These are phyloP conservation scores for Lucilia sericata DNA, from an alignment of 1,140 invertebrate genomes.

Conservation along the genomic window DNA sequence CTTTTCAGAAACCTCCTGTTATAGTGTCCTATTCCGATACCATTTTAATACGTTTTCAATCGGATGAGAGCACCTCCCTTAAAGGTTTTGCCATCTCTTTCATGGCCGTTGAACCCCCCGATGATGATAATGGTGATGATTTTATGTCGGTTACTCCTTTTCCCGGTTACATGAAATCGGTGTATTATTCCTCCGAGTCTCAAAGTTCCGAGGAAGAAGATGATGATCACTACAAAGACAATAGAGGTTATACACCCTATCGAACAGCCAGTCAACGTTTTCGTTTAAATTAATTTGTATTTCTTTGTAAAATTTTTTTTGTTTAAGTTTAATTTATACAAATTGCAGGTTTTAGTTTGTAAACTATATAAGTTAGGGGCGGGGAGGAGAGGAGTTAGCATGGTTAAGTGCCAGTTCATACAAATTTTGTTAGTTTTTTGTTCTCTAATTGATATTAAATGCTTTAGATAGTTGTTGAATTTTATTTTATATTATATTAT, in stretches of 20 bases:
- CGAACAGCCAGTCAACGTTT: neutral
- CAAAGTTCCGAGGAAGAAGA: conserved; percentile 37
- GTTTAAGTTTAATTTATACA: neutral
- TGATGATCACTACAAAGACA: neutral
- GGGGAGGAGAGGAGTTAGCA: too few relatives aligned
- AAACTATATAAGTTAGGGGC: too few relatives aligned
- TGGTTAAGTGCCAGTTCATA: too few relatives aligned
- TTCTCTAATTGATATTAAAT: conserved; percentile 4
- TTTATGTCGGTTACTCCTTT: conserved; percentile 63
- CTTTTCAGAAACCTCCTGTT: conserved; percentile 82
- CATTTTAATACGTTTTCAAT: conserved; percentile 86
- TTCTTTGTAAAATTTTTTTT: neutral
- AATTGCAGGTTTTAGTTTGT: neutral
- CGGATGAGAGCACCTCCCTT: conserved; percentile 89
- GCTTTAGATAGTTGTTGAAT: conserved; percentile 35
- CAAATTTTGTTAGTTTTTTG: neutral
- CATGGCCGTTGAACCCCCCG: conserved; percentile 75
- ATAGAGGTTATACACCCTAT: neutral
- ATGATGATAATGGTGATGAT: conserved; percentile 58
- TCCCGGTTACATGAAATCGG: conserved; percentile 64
- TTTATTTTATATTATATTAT: conserved; percentile 14
- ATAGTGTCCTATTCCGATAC: conserved; percentile 89
- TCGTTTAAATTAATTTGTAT: conserved; percentile 8
- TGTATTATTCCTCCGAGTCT: conserved; percentile 53
- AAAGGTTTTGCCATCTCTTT: conserved; percentile 94